Evolutionary conservation across 2,113 vertebrate species (phyloP).

Genomic region (Mesitornis unicolor): DNA sequence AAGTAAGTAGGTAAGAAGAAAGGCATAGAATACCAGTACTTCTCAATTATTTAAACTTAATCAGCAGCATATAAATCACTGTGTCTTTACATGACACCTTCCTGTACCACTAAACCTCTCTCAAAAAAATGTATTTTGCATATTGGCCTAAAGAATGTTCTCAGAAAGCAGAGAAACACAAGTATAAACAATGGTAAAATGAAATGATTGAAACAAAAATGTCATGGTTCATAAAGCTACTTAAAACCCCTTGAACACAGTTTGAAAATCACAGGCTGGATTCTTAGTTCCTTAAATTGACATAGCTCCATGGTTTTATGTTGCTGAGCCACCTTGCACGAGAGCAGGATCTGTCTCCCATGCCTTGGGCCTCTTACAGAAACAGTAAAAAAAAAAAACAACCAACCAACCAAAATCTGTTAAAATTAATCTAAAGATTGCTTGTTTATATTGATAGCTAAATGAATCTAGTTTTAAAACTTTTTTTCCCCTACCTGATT

Average conservation of each 20-base stretch:
- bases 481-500: not conserved
- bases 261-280: not conserved
- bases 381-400: not conserved
- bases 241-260: not conserved
- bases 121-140: not conserved
- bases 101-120: not conserved
- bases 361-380: not conserved
- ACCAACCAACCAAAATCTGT: not conserved
- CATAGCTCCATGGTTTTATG: not conserved
- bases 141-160: not conserved
- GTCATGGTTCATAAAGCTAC: not conserved
- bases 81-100: not conserved
- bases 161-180: not conserved
- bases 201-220: not conserved
- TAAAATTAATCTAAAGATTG: not conserved
- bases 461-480: not conserved
- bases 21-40: not conserved
- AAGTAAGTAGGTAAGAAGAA: not conserved
- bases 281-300: not conserved
- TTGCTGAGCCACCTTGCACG: not conserved
- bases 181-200: not conserved
- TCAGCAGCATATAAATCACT: not conserved
- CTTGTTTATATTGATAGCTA: not conserved
- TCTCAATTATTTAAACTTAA: slow-evolving; percentile 32
- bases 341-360: not conserved